Evolutionary conservation across 2,113 vertebrate species (phyloP), one percentile per base, ranked within the genome.

Genomic region (Agapornis roseicollis): DNA sequence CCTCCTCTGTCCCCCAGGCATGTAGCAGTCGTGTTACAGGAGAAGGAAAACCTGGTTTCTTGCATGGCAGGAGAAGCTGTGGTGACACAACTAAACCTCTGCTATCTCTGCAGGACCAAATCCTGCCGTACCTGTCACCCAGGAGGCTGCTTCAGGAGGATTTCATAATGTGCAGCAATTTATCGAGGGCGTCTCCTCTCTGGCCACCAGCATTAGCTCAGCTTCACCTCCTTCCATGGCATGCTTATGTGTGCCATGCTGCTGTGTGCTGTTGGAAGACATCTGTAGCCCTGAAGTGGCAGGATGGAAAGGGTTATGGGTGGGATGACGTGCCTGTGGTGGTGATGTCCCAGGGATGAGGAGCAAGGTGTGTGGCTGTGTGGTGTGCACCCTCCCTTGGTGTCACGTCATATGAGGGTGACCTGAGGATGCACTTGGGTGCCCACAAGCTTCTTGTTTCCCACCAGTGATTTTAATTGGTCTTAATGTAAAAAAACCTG

Each of bases 211-310:
- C 47, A 7, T 44, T 44, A 28, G 12, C 50, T 69, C 77, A 44
- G 55, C 58, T 29, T 89, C 4, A 1, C 35, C 65, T 31, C 33
- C 83, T 50, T 71, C 23, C 31, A n/a, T 10, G 4, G 17, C 2
- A 0, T 22, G 42, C 18, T 7, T 82, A 42, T 0, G 3, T 82
- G n/a, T 20, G 1, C 11, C 65, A 3, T 0, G 17, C n/a, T 3
- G 2, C 27, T 18, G 71, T 47, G 17, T 69, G 55, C 41, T 70
- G 50, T 12, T 69, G 49, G 90, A 52, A 20, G 41, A 47, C 53
- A 29, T 15, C 44, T 29, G 33, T 17, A 4, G 55, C 80, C 65
- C 68, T 72, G 13, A 8, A 58, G 60, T 33, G 63, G 25, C 37
- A 13, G 64, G 60, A 56, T 3, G 33, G 65, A 35, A 27, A 12